Percentiles rank a stretch among this genome's conserved stretches.
Evolutionary conservation across 2,888 invertebrate genomes (phyloP).

Genomic region (Cantharis rufa): DNA sequence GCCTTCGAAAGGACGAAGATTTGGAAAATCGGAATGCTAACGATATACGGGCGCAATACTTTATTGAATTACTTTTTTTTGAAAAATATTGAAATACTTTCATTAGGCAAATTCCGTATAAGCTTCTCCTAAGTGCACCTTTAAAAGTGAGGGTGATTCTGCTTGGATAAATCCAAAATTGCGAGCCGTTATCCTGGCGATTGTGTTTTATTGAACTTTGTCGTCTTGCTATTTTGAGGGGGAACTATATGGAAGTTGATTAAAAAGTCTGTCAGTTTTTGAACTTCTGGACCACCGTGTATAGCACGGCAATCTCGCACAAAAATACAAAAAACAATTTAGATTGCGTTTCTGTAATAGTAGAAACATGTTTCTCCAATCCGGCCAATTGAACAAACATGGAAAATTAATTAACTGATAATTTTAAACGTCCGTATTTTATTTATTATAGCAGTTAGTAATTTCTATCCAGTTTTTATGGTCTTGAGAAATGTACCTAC

Average conservation of each 20-base stretch:
- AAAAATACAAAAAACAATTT: neutral
- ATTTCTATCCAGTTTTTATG: neutral
- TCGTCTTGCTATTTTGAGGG: neutral
- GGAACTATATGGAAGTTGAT: neutral
- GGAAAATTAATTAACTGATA: constrained; percentile 1
- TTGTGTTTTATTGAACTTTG: neutral
- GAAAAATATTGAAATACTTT: neutral
- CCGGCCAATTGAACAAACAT: neutral
- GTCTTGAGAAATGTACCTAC: neutral
- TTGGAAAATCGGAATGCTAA: neutral
- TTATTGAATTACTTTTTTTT: neutral
- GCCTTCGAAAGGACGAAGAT: neutral
- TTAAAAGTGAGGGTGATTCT: neutral
- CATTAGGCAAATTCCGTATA: neutral
- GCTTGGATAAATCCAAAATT: neutral
- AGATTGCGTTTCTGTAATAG: neutral
- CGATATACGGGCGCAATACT: neutral
- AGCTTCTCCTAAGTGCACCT: neutral
- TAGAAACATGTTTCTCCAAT: neutral
- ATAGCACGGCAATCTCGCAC: neutral
- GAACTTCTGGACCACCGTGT: neutral
- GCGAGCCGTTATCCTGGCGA: neutral
- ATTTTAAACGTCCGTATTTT: neutral
- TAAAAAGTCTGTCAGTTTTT: neutral
- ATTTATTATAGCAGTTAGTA: neutral